phyloP scores from a whole-genome alignment of 1,140 invertebrate genomes.

The Solen grandis region DNA sequence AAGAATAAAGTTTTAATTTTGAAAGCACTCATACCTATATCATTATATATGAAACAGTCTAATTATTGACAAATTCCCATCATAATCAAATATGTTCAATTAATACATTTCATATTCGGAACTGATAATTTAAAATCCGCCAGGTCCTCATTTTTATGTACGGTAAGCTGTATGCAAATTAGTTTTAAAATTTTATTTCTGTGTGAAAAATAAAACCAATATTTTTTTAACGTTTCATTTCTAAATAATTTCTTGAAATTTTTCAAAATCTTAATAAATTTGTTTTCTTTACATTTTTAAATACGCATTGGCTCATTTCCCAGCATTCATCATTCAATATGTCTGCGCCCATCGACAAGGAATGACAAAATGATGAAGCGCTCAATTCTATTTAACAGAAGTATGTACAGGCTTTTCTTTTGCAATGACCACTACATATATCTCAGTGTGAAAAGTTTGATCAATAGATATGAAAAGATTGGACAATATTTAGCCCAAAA shows the following conservation, averaged over 20 bases:
- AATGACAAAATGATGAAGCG: slow-evolving; percentile 17
- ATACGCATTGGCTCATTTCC: neutral
- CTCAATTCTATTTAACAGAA: slow-evolving; percentile 1
- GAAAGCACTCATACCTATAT: neutral
- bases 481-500: too few relatives aligned
- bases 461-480: too few relatives aligned
- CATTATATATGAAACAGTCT: neutral
- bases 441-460: too few relatives aligned
- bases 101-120: neutral
- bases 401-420: neutral
- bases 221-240: neutral
- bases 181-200: neutral
- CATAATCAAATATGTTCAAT: neutral
- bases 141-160: neutral
- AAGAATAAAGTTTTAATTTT: neutral
- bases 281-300: neutral
- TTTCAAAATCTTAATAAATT: neutral
- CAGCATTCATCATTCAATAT: slow-evolving; percentile 39
- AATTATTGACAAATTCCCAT: too few relatives aligned
- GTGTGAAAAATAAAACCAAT: neutral
- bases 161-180: slow-evolving; percentile 46
- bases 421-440: too few relatives aligned
- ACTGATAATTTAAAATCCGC: neutral
- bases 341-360: slow-evolving; percentile 19
- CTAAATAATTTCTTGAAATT: neutral